Conservation (phyloP, 1,140 invertebrate genomes). For the Penaeus indicus region DNA sequence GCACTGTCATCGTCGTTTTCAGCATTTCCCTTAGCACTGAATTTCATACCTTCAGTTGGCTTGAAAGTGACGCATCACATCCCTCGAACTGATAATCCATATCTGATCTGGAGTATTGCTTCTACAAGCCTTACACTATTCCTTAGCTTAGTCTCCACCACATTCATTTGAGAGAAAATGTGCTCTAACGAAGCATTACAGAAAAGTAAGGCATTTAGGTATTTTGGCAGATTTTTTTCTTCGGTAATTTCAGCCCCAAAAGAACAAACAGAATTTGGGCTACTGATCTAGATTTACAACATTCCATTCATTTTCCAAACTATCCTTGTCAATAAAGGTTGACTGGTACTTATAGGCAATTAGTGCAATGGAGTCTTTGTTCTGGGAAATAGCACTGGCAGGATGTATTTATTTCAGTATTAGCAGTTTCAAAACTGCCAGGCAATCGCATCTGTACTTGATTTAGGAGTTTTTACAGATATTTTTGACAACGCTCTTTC, state of each 20-base stretch:
- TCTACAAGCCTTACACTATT: conserved; percentile 3
- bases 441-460: conserved; percentile 24
- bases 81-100: neutral
- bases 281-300: conserved; percentile 24
- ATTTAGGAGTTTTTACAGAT: conserved; percentile 19
- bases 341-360: conserved; percentile 9
- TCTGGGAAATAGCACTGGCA: conserved; percentile 31
- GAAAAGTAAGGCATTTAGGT: conserved; percentile 7
- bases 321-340: neutral
- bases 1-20: neutral
- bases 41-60: neutral
- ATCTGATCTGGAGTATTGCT: too few relatives aligned
- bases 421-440: conserved; percentile 29
- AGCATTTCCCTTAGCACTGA: neutral
- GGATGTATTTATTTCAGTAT: conserved; percentile 18
- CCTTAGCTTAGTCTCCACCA: conserved; percentile 20
- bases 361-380: conserved; percentile 11
- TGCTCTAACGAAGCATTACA: neutral
- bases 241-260: conserved; percentile 28
- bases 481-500: conserved; percentile 37
- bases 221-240: neutral
- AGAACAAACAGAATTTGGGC: neutral
- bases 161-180: conserved; percentile 5
- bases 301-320: conserved; percentile 13
- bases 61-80: too few relatives aligned